Base-by-base conservation (phyloP, 2,888 invertebrate genomes). In the Eudasyphora cyanicolor region DNA sequence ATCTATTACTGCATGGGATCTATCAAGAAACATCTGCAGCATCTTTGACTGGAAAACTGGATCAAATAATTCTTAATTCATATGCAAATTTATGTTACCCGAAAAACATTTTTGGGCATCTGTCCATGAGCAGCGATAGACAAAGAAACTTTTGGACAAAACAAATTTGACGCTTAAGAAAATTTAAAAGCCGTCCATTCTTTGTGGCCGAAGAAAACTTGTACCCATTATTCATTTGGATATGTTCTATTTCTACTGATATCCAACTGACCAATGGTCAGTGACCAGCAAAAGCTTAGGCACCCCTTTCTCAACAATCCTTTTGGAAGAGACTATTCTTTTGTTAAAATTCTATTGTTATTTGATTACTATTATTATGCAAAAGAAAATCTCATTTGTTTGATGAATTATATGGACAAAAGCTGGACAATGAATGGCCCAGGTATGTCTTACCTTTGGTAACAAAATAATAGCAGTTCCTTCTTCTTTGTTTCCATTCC, bases 311-410 rank as follows among this genome's bases (percentile, higher is more conserved):
- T 0, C 19, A 3, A 8, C n/a, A 60, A 60, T 60, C n/a, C 14
- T 8, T 17, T n/a, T 1, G 7, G 7, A 17, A 10, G 62, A 62
- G 32, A 35, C 82, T 70, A 69, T 79, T 82, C 79, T 82, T 73
- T 62, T 2, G 12, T 32, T 19, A 62, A 62, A 57, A 76, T 45
- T 79, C 76, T 79, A 79, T 82, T 82, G 79, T 80, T 79, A 83
- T 83, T 83, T 74, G 79, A 83, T 79, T 17, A 64, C 24, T 79
- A 64, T 73, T 74, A 76, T 76, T 73, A 42, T 12, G 2, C 10
- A 7, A 71, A 71, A 54, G 17, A 38, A 70, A n/a, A n/a, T n/a
- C n/a, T n/a, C 17, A 64, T 62, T 7, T 54, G 51, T 54, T 32
- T 32, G 62, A 62, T 62, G 29, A 62, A 62, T 62, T 29, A 17